Percentiles rank a stretch among this genome's conserved stretches.
Conservation (phyloP, 2,113 vertebrate genomes). For the Clarias batrachus region DNA sequence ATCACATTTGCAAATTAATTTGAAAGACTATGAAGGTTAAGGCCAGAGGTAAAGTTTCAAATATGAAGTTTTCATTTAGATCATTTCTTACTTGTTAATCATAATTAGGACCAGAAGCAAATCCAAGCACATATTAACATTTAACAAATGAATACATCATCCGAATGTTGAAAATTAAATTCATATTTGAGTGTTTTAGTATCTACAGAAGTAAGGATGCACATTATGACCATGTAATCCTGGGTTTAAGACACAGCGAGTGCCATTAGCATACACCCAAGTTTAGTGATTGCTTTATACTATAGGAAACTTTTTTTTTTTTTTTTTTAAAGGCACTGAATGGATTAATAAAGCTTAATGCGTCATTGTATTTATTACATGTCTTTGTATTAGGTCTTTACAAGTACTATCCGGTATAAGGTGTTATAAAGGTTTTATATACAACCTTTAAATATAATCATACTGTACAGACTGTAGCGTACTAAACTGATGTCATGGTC, state of each 20-base stretch:
- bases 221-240: not conserved
- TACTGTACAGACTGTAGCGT: not conserved
- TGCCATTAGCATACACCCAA: not conserved
- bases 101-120: not conserved
- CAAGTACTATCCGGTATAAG: not conserved
- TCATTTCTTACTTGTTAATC: not conserved
- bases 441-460: not conserved
- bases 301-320: not conserved
- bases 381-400: not conserved
- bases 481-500: not conserved
- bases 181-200: not conserved
- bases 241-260: not conserved
- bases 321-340: not conserved
- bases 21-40: not conserved
- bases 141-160: not conserved
- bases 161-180: not conserved
- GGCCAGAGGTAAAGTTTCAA: not conserved
- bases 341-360: no score
- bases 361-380: not conserved
- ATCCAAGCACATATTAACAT: not conserved
- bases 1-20: not conserved
- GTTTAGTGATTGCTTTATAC: not conserved
- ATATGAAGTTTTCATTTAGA: not conserved
- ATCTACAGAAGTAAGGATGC: not conserved
- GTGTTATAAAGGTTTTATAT: not conserved